These are phyloP conservation scores for Heteromurus nitidus DNA, from an alignment of 2,888 invertebrate genomes.

Conservation along the genomic window DNA sequence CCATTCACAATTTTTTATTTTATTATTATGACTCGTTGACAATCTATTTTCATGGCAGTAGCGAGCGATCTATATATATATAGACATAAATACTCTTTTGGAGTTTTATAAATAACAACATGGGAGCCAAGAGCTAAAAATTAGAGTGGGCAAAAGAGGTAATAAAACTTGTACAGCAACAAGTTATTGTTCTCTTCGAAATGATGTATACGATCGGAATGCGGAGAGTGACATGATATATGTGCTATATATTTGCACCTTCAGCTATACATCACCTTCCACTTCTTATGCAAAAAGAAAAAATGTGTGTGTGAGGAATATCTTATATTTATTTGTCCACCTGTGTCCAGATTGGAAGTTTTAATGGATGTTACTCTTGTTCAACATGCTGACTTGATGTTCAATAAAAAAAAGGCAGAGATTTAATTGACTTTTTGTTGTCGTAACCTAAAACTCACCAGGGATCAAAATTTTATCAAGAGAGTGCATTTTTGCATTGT, in stretches of 20 bases:
- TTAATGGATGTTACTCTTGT: slow-evolving; percentile 29
- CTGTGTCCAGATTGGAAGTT: slow-evolving; percentile 8
- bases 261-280: not conserved
- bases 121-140: not conserved
- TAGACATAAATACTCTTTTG: too few species aligned
- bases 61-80: too few species aligned
- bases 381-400: slow-evolving; percentile 38
- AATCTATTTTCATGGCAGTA: not conserved
- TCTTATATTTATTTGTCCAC: not conserved
- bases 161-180: not conserved
- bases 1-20: not conserved
- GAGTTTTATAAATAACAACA: not conserved
- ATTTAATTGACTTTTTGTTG: slow-evolving; percentile 8
- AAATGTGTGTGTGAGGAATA: not conserved
- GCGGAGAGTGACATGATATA: too few species aligned
- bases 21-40: slow-evolving; percentile 1
- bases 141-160: not conserved
- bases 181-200: not conserved
- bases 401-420: slow-evolving; percentile 36
- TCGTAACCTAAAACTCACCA: slow-evolving; percentile 20
- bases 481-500: not conserved
- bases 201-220: not conserved
- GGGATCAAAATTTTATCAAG: not conserved
- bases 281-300: not conserved
- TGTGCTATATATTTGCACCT: not conserved